These are phyloP conservation scores for Diplogasteroides magnus DNA, from an alignment of 1,140 invertebrate genomes.

Conservation along the genomic window DNA sequence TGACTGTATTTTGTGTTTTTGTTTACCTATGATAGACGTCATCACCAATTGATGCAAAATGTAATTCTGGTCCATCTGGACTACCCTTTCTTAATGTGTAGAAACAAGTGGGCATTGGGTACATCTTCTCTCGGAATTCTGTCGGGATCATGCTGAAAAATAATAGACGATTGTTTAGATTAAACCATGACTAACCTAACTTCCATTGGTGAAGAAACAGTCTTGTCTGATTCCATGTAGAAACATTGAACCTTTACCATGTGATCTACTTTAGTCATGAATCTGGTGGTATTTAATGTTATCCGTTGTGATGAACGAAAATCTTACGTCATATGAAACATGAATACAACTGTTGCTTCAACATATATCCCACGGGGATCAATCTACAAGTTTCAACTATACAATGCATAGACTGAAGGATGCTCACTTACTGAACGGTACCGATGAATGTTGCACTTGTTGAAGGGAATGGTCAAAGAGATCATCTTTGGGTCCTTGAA, in stretches of 20 bases:
- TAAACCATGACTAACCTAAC: slow-evolving; percentile 40
- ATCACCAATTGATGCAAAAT: slow-evolving; percentile 50
- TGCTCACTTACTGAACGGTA: slow-evolving; percentile 53
- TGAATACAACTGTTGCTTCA: slow-evolving; percentile 55
- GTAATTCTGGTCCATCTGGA: slow-evolving; percentile 51
- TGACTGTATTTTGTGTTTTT: neutral
- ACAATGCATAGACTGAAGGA: no score
- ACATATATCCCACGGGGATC: slow-evolving; percentile 54
- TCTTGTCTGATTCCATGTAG: slow-evolving; percentile 55
- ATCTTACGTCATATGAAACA: slow-evolving; percentile 49
- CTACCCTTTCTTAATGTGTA: slow-evolving; percentile 53
- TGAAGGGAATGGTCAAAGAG: slow-evolving; percentile 51
- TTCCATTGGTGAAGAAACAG: slow-evolving; percentile 50
- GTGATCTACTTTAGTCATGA: slow-evolving; percentile 55
- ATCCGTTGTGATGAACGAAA: neutral
- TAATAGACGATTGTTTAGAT: neutral
- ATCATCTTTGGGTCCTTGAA: slow-evolving; percentile 50
- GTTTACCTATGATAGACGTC: slow-evolving; percentile 46
- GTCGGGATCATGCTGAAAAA: slow-evolving; percentile 53
- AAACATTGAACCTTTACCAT: slow-evolving; percentile 55
- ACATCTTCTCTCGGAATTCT: slow-evolving; percentile 53
- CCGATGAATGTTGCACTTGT: slow-evolving; percentile 52
- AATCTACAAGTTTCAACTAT: slow-evolving; percentile 43
- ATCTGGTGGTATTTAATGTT: slow-evolving; percentile 28
- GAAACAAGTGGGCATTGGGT: slow-evolving; percentile 51